Base-by-base conservation (phyloP, 92 coral and sea anemone species). In the Epizoanthus scotinus region DNA sequence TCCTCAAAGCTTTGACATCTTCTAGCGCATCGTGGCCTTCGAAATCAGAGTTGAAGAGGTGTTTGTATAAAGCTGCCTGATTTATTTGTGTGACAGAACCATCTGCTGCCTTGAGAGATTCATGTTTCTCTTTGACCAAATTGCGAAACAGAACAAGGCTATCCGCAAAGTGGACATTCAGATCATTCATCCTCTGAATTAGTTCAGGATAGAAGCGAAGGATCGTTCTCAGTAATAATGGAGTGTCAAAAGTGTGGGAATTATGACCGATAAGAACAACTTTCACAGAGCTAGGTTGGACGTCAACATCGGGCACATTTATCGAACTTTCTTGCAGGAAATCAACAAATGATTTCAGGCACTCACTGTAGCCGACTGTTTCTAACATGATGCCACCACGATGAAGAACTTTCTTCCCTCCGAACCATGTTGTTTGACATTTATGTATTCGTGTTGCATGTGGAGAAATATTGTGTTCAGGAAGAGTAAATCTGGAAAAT, bases 221-320 rank as follows among this genome's bases (percentile, higher is more conserved):
- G 18, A 54, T n/a, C 31, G 81, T 72, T 61, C 82, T 66, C 2
- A 71, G 63, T 14, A 86, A 78, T 15, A 86, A 21, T 10, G 80
- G 86, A 36, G 78, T 44, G 75, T 73, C 86, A 28, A 82, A 86
- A 5, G 73, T 0, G 0, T 34, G 6, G 18, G 87, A 66, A 28
- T 82, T 87, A 69, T 87, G 87, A 31, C 77, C 85, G 18, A 71
- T 64, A 5, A 87, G 82, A 34, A 87, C 72, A 61, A 72, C 20
- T 6, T 63, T 28, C 68, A 63, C 68, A 44, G 44, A 63, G 68
- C 68, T 63, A 25, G 42, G 27, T 63, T 63, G 68, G 7, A 63
- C 27, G 27, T 63, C 68, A 7, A 63, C 27, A 63, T 63, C 68
- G 27, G 42, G 68, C 68, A 63, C 68, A 63, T 26, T 63, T 0